Base-by-base conservation (phyloP, 2,113 vertebrate species). In the Tichodroma muraria region DNA sequence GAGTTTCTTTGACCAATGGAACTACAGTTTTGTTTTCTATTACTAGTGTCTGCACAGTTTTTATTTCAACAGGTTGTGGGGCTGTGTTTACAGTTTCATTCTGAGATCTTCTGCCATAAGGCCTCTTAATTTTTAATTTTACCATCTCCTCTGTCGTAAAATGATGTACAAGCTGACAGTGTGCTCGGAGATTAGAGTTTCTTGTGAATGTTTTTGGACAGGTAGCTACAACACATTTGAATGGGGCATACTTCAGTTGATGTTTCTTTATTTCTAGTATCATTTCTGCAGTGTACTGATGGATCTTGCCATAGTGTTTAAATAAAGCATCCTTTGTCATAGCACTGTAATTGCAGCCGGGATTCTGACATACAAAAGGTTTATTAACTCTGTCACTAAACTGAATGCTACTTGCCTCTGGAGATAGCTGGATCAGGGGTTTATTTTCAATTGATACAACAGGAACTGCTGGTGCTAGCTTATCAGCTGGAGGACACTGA, bases 131-230 rank as follows among this genome's bases (percentile, higher is more conserved):
- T 97, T 99, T 99, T 80, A 99, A 96, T 91, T 99, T 98, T 37
- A 98, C 97, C 90, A 99, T 98, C 96, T 99, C 98, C 77, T 99
- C 98, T 37, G 97, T 97, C 6, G 98, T 98, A 85, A 99, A 98
- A 91, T 98, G 98, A 97, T 99, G 99, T 64, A 98, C 98, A 35
- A 98, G 97, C 52, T 98, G 98, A 95, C 99, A 99, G 93, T 99
- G 99, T 22, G 98, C 98, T 78, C 98, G 98, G 61, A 99, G 99
- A 94, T 99, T 99, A 37, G 99, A 99, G 97, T 99, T 99, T 60
- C 99, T 98, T 20, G 99, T 99, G 95, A 99, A 99, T 6, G 98
- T 98, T 97, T 99, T 99, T 45, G 96, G 98, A 94, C 99, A 99
- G 69, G 98, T 98, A 85, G 98, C 96, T 68, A 98, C 98, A 68